Percentiles rank a stretch among this genome's conserved stretches.
These are phyloP conservation scores for Itoplectis maculator DNA, from an alignment of 2,888 invertebrate species.

Conservation along the genomic window DNA sequence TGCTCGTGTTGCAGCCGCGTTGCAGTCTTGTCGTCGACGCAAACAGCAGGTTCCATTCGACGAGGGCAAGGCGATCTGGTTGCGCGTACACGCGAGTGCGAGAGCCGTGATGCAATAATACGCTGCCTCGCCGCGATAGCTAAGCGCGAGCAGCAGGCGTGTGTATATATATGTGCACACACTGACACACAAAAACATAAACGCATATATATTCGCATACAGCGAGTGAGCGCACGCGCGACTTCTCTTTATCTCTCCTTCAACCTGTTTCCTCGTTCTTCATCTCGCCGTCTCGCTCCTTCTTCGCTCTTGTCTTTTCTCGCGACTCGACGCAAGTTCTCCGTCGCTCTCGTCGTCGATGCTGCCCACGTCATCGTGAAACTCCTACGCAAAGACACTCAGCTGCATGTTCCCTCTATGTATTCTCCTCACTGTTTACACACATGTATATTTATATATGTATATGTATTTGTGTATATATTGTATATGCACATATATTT, in stretches of 20 bases:
- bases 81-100: slow-evolving; percentile 46
- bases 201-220: neutral
- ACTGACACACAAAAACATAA: neutral
- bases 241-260: slow-evolving; percentile 57
- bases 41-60: slow-evolving; percentile 50
- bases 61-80: slow-evolving; percentile 66
- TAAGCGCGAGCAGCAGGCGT: slow-evolving; percentile 10
- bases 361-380: slow-evolving; percentile 56
- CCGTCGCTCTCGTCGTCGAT: slow-evolving; percentile 22
- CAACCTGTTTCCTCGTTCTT: slow-evolving; percentile 63
- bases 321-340: slow-evolving; percentile 31
- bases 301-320: slow-evolving; percentile 10
- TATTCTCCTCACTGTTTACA: slow-evolving; percentile 5
- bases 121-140: slow-evolving; percentile 51
- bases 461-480: neutral
- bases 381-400: slow-evolving; percentile 54
- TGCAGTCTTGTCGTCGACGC: slow-evolving; percentile 20
- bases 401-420: slow-evolving; percentile 44
- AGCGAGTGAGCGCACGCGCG: slow-evolving; percentile 19
- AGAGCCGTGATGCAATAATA: slow-evolving; percentile 63
- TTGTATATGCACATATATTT: too few relatives aligned
- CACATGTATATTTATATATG: neutral
- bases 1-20: slow-evolving; percentile 14
- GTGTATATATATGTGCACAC: neutral
- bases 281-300: slow-evolving; percentile 41